Evolutionary conservation across 2,888 invertebrate genomes (phyloP).

Genomic region (Abrostola triplasia): DNA sequence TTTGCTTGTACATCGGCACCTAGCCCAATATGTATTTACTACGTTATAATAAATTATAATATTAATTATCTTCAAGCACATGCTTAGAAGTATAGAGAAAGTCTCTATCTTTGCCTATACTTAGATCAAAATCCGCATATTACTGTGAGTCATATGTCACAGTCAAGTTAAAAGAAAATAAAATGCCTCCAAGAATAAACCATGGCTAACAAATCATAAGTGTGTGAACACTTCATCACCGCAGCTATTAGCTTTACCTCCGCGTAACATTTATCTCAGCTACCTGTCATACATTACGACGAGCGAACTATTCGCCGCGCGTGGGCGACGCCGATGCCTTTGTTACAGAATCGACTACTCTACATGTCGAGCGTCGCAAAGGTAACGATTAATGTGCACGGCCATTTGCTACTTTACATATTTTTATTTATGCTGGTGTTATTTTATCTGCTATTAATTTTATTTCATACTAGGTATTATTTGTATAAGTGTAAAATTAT

Average conservation of each 20-base stretch:
- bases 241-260: constrained; percentile 49
- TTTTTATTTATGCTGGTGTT: too few relatives aligned
- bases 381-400: constrained; percentile 17
- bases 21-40: too few relatives aligned
- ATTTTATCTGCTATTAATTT: neutral
- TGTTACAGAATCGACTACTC: constrained; percentile 36
- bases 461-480: neutral
- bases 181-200: constrained; percentile 4
- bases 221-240: constrained; percentile 48
- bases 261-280: constrained; percentile 56
- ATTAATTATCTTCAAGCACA: too few relatives aligned
- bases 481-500: neutral
- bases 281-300: constrained; percentile 56
- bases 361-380: constrained; percentile 6
- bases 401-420: constrained; percentile 3
- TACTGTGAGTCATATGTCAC: neutral
- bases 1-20: too few relatives aligned
- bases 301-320: constrained; percentile 20
- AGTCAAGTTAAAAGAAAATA: constrained; percentile 2
- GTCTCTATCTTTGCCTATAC: neutral
- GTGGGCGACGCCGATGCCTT: constrained; percentile 45
- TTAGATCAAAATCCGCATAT: neutral
- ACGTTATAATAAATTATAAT: too few relatives aligned
- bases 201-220: constrained; percentile 36
- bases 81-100: too few relatives aligned